Evolutionary conservation across 2,113 vertebrate species (phyloP).

Genomic region (Pelecanus crispus): DNA sequence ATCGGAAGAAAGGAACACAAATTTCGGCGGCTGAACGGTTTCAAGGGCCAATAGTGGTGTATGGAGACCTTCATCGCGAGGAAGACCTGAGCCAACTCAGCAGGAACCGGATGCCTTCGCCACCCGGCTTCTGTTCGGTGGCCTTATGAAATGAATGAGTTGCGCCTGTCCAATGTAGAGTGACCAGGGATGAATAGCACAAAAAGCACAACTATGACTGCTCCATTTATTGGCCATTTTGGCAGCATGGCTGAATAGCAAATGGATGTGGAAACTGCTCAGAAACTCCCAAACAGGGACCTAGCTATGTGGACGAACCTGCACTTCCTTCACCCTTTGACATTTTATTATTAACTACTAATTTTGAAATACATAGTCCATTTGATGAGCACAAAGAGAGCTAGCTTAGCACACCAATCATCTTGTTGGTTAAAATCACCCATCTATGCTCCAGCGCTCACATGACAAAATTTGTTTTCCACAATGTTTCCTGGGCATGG

Average conservation of each 20-base stretch:
- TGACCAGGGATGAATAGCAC: constrained; percentile 6
- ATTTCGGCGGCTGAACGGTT: background rate
- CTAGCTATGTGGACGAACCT: constrained; percentile 34
- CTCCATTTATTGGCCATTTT: constrained; percentile 1
- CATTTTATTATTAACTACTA: constrained; percentile 42
- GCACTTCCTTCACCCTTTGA: constrained; percentile 54
- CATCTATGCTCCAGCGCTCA: background rate
- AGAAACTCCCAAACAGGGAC: constrained; percentile 37
- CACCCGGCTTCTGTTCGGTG: background rate
- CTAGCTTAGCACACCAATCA: background rate
- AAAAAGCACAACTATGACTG: constrained; percentile 5
- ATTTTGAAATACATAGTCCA: background rate
- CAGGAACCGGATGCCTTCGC: constrained; percentile 16
- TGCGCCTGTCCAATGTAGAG: background rate
- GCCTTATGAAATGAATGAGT: constrained; percentile 27
- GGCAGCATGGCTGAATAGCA: constrained; percentile 44
- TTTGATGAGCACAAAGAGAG: constrained; percentile 3
- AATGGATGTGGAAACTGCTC: constrained; percentile 46
- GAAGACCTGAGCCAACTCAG: background rate
- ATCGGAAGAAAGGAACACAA: background rate
- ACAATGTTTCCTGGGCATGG: background rate
- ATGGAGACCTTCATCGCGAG: background rate
- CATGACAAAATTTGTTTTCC: background rate
- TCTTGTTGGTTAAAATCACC: background rate
- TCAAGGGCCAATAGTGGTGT: background rate